Evolutionary conservation across 2,797 vertebrate species (phyloP).

Genomic region (Cryptoprocta ferox): DNA sequence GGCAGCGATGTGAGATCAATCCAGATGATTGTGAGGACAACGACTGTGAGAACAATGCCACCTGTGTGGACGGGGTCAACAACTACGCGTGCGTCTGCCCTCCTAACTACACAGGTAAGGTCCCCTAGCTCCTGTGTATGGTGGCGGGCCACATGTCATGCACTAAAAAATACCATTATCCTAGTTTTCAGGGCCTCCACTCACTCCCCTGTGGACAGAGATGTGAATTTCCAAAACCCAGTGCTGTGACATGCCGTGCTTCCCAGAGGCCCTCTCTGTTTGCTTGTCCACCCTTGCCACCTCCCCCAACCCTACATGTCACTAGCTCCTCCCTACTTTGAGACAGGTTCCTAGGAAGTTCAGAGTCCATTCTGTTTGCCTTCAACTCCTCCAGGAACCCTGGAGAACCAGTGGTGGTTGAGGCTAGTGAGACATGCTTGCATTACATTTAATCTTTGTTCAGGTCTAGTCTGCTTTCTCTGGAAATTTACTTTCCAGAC

Average conservation of each 20-base stretch:
- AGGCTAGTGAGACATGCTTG: background rate
- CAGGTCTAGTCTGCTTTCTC: background rate
- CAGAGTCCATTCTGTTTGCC: background rate
- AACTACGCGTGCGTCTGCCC: slow-evolving; percentile 97
- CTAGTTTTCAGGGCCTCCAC: background rate
- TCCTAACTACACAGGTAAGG: slow-evolving; percentile 93
- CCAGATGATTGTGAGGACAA: slow-evolving; percentile 98
- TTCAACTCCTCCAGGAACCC: background rate
- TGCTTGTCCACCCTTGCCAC: too few species aligned
- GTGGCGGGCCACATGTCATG: fast-evolving
- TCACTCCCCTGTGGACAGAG: background rate
- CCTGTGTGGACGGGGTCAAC: slow-evolving; percentile 96
- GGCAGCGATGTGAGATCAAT: slow-evolving; percentile 94
- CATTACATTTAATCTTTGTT: background rate
- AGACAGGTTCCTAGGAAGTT: background rate
- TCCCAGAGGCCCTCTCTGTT: background rate
- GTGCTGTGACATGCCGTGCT: background rate
- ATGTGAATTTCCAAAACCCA: background rate
- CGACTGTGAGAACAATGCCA: slow-evolving; percentile 98
- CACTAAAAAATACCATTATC: background rate
- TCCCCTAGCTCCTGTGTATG: fast-evolving
- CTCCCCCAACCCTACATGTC: too few species aligned
- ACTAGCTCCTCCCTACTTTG: background rate
- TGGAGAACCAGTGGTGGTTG: background rate
- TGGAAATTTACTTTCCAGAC: background rate